Percentiles rank a stretch among this genome's conserved stretches.
phyloP scores from a whole-genome alignment of 2,113 vertebrate genomes.

The Proteles cristata region DNA sequence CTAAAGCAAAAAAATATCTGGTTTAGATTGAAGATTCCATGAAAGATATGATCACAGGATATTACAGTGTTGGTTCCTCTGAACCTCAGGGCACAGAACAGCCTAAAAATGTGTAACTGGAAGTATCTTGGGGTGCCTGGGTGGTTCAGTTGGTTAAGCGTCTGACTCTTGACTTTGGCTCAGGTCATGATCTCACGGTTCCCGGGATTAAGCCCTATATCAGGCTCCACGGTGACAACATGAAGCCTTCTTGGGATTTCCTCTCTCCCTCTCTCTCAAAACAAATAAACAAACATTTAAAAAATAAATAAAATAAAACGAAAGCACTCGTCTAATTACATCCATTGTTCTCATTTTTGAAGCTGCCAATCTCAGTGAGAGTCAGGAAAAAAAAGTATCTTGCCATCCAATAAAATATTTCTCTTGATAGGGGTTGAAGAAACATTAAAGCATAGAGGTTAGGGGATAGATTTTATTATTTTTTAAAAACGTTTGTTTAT shows the following conservation, averaged over 20 bases:
- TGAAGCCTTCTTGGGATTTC: no score
- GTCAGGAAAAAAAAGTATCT: neutral
- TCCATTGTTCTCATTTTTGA: neutral
- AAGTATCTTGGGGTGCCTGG: neutral
- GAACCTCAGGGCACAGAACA: neutral
- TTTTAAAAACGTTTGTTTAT: no score
- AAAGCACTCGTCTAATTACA: neutral
- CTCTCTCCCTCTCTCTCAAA: no score
- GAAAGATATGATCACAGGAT: neutral
- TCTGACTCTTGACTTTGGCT: no score
- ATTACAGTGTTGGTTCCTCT: neutral
- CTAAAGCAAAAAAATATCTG: neutral
- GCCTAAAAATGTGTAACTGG: neutral
- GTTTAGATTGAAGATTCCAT: neutral
- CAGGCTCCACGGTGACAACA: no score
- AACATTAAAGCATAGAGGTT: conserved; percentile 32
- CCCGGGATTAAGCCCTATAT: no score
- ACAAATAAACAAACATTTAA: no score
- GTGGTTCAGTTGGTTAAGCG: no score
- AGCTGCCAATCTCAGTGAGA: neutral
- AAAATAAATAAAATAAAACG: no score
- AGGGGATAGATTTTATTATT: neutral
- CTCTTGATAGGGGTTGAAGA: neutral
- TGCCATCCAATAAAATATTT: conserved; percentile 4
- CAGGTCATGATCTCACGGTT: no score